Evolutionary conservation across 2,113 vertebrate genomes (phyloP).

Genomic region (Ictalurus furcatus): DNA sequence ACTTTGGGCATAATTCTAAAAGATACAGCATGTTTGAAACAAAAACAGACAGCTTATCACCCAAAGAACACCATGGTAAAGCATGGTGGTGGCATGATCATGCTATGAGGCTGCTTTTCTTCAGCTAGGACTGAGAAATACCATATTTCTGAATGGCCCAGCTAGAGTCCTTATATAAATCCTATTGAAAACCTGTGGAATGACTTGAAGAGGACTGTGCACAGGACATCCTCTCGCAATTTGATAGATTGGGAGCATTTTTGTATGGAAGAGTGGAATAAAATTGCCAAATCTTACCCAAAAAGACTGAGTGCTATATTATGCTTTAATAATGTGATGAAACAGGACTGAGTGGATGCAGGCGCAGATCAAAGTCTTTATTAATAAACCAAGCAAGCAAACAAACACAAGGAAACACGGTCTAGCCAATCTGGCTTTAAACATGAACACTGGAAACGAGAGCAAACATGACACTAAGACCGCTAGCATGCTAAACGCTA

Average conservation of each 20-base stretch:
- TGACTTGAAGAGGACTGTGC: not conserved
- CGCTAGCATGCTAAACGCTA: too few relatives aligned
- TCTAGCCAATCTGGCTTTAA: too few relatives aligned
- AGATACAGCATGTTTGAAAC: not conserved
- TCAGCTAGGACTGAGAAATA: not conserved
- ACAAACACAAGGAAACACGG: too few relatives aligned
- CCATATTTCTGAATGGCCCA: not conserved
- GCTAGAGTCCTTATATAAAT: not conserved
- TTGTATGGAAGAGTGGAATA: not conserved
- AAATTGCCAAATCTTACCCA: not conserved
- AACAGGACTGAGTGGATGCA: too few relatives aligned
- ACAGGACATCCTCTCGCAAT: not conserved
- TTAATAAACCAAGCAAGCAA: too few relatives aligned
- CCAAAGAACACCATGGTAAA: not conserved
- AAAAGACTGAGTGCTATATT: not conserved
- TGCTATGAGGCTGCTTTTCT: not conserved
- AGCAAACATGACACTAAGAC: too few relatives aligned
- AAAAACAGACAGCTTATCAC: not conserved
- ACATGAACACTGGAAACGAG: too few relatives aligned
- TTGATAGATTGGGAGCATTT: not conserved
- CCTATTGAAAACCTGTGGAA: not conserved
- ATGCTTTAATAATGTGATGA: not conserved
- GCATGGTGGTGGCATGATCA: not conserved
- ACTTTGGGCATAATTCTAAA: too few relatives aligned
- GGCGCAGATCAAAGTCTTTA: too few relatives aligned